Evolutionary conservation across 2,888 invertebrate genomes (phyloP).

Genomic region (Agriopis aurantiaria): DNA sequence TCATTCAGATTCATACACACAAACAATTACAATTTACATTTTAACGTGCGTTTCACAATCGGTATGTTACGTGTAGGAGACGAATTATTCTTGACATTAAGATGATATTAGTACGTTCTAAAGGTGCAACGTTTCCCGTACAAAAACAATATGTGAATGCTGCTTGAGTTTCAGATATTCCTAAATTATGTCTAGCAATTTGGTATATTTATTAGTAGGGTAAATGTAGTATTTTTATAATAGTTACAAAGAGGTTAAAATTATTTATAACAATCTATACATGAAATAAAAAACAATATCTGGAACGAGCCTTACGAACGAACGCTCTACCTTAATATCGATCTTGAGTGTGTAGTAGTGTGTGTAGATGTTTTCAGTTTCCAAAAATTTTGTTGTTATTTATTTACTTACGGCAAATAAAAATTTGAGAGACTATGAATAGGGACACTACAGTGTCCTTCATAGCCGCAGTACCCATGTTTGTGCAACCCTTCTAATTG

Average conservation of each 20-base stretch:
- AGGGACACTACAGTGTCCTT: not conserved
- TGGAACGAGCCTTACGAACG: no score
- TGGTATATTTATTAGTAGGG: no score
- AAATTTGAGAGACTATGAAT: constrained; percentile 6
- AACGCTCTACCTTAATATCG: no score
- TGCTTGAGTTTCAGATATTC: not conserved
- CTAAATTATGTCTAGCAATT: no score
- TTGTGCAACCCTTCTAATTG: constrained; percentile 48
- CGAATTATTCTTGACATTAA: constrained; percentile 68
- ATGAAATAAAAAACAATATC: no score
- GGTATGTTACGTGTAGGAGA: constrained; percentile 74
- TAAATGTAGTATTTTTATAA: no score
- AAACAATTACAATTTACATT: constrained; percentile 65
- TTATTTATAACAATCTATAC: no score
- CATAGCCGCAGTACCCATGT: not conserved
- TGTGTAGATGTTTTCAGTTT: no score
- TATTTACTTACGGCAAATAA: not conserved
- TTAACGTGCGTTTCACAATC: constrained; percentile 60
- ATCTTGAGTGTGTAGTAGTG: no score
- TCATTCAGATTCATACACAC: constrained; percentile 55
- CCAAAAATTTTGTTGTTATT: no score
- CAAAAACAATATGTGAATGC: not conserved
- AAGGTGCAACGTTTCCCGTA: not conserved
- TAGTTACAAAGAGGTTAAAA: no score
- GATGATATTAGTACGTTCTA: constrained; percentile 29